Conservation (phyloP, 2,797 vertebrate genomes). For the Neomorphus geoffroyi region DNA sequence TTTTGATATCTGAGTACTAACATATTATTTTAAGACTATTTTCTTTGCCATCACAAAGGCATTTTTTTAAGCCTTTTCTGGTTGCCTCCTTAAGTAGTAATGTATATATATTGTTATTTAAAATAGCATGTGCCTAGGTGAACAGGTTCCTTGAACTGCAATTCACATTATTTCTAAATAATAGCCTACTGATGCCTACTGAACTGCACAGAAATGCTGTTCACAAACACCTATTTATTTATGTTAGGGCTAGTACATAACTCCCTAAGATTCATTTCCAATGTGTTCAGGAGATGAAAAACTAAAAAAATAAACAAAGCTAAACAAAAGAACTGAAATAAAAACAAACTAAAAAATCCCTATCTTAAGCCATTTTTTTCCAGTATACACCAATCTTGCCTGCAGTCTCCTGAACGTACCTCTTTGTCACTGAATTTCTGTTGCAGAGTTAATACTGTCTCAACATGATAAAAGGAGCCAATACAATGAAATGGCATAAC, state of each 20-base stretch:
- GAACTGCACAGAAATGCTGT: constrained; percentile 10
- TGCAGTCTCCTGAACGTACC: constrained; percentile 3
- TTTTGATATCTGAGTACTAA: neutral
- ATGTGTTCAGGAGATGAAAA: constrained; percentile 15
- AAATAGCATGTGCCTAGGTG: neutral
- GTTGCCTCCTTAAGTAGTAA: neutral
- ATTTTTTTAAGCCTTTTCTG: neutral
- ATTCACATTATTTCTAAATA: constrained; percentile 17
- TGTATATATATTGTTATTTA: neutral
- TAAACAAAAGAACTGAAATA: neutral
- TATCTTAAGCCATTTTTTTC: constrained; percentile 17
- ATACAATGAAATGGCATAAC: constrained; percentile 49
- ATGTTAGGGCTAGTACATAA: neutral
- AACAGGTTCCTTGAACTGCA: neutral
- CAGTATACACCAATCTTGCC: neutral
- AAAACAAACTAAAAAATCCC: neutral
- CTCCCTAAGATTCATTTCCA: constrained; percentile 24
- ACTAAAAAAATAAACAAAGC: neutral
- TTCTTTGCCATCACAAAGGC: neutral
- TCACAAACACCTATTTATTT: neutral
- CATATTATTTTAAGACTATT: neutral
- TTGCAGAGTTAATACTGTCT: constrained; percentile 59
- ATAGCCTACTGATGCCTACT: neutral
- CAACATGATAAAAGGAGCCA: constrained; percentile 62
- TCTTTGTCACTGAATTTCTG: constrained; percentile 59